Evolutionary conservation across 2,797 vertebrate genomes (phyloP), one percentile per base, ranked within the genome.

Genomic region (Knipowitschia caucasica): DNA sequence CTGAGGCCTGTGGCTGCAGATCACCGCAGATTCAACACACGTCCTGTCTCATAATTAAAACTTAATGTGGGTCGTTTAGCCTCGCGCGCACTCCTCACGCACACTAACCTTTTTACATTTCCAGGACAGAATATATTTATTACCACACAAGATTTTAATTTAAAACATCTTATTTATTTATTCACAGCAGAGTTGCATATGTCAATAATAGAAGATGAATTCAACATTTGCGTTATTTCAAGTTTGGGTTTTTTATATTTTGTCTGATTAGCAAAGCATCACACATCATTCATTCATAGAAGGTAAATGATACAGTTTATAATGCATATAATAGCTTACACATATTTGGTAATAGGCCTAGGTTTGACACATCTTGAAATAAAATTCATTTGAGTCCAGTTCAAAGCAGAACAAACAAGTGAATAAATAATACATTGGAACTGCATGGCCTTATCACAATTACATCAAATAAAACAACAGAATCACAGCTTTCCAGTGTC

Each of bases 61-160:
- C 88, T 90, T 93, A 93, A 93, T 93, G 88, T 88, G 82, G 91
- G 91, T 93, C 92, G 92, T 82, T 70, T 81, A 75, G 60, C 21
- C 54, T 43, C 56, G 59, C 58, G 56, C 66, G 35, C 58, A 33
- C 25, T 34, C 54, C 45, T 49, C 67, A 47, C 56, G 56, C 45
- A 64, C 45, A 27, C 50, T 18, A 36, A 49, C 30, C 46, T 49
- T 49, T 47, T n/a, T 33, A 49, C 14, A 49, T 49, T 21, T 49
- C 12, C 15, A 29, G 14, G 29, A 39, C 46, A n/a, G 5, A 21
- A 31, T 21, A 21, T 21, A 17, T 31, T 1, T 31, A 20, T 31
- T 20, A 34, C 23, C 29, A 49, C 30, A 49, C 18, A 33, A 33
- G 27, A 14, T 49, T 49, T n/a, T 4, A 23, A 8, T 49, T 14